Base-by-base conservation (phyloP, 2,888 invertebrate species). In the Spodoptera exigua region DNA sequence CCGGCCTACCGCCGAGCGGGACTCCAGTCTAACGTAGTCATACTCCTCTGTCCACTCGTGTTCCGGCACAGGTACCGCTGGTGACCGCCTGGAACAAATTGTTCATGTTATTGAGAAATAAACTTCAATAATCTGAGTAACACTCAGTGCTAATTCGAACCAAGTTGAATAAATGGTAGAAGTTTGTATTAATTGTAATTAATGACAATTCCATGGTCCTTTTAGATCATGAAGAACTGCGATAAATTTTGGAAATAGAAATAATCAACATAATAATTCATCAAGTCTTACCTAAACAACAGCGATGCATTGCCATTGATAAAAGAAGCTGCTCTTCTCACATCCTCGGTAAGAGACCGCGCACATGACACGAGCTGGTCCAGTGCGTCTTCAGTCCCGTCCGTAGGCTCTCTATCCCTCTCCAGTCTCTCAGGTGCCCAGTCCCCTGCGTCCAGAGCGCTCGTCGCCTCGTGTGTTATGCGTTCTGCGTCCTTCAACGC, bases 361-460 rank as follows among this genome's bases (percentile, higher is more conserved):
- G 98, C 97, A 82, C 98, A 97, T 10, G 97, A 97, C 67, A 98
- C 96, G 61, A 99, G 95, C 87, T 98, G 98, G 89, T 98, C 98
- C 39, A 99, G 93, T 36, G 97, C 97, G 88, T 98, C 98, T 14
- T 97, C 96, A 64, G 95, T 96, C 44, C 94, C 95, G 76, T 95
- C 95, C 1, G 94, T 95, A 54, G 95, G 95, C 60, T 94, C 94
- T 61, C 91, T 79, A 61, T 95, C 86, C 67, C 93, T 80, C 73
- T 94, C 94, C 59, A 98, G 90, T 41, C 95, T 91, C 16, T 96
- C 96, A 3, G 97, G 93, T 12, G 96, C 96, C 98, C 98, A 98
- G 80, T 97, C 96, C 57, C 96, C 96, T 1, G 95, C 95, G 78
- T 98, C 97, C 62, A 98, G 86, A 51, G 96, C 95, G 75, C 96